Conservation (phyloP, 2,888 invertebrate genomes). For the Hirtodrosophila cameraria region DNA sequence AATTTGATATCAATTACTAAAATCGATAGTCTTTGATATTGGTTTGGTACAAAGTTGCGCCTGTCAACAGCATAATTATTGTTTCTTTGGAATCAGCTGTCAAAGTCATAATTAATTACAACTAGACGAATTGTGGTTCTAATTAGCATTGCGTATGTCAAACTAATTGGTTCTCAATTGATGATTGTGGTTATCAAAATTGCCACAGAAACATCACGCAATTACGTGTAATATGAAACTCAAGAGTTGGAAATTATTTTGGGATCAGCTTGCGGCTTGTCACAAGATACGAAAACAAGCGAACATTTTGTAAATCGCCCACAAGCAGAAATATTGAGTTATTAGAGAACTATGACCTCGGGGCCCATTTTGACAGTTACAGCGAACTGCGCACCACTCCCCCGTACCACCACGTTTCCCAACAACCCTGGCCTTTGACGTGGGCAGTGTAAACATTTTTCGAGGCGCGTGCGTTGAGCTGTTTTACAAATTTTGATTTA, state of each 20-base stretch:
- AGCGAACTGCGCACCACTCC: not conserved
- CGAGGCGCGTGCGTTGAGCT: conserved; percentile 29
- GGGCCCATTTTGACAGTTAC: conserved; percentile 19
- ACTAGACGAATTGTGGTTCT: conserved; percentile 13
- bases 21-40: no score
- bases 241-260: not conserved
- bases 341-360: conserved; percentile 52
- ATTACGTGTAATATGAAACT: no score
- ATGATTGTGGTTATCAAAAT: conserved; percentile 49
- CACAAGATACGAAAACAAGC: conserved; percentile 6
- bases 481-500: conserved; percentile 63
- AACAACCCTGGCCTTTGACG: conserved; percentile 40
- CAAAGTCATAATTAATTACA: conserved; percentile 64
- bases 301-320: conserved; percentile 15
- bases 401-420: conserved; percentile 10
- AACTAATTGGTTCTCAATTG: conserved; percentile 13
- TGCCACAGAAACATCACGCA: conserved; percentile 37
- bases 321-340: conserved; percentile 49
- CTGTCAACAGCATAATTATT: conserved; percentile 7
- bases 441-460: conserved; percentile 11
- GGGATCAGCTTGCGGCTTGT: not conserved
- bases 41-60: no score
- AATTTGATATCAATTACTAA: no score
- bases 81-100: conserved; percentile 34
- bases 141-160: conserved; percentile 20